Evolutionary conservation across 2,888 invertebrate species (phyloP).

Genomic region (Hydraecia micacea): DNA sequence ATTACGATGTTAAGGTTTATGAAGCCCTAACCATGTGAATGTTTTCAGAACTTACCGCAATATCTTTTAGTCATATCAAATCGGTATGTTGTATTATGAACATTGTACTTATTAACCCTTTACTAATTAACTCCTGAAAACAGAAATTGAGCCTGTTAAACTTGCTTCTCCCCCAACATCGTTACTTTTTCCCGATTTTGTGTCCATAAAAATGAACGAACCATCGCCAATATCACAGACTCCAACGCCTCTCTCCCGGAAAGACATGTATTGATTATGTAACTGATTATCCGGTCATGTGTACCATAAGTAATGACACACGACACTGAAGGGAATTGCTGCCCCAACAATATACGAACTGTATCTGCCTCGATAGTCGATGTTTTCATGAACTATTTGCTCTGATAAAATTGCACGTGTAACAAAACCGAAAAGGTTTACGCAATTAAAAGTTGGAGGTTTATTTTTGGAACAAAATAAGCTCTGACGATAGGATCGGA

Average conservation of each 20-base stretch:
- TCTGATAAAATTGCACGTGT: slow-evolving; percentile 29
- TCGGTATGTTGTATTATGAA: not conserved
- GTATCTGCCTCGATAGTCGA: slow-evolving; percentile 12
- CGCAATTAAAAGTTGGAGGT: not conserved
- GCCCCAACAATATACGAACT: slow-evolving; percentile 31
- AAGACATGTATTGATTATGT: slow-evolving; percentile 58
- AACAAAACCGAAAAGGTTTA: slow-evolving; percentile 3
- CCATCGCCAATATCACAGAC: slow-evolving; percentile 38
- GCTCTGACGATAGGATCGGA: not conserved
- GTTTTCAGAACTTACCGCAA: not conserved
- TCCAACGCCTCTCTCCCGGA: slow-evolving; percentile 56
- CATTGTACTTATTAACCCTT: not conserved
- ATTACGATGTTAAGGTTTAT: not conserved
- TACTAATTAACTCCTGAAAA: not conserved
- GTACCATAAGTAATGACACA: slow-evolving; percentile 58
- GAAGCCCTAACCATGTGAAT: not conserved
- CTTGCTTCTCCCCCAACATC: not conserved
- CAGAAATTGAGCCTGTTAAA: not conserved
- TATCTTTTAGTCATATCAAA: not conserved
- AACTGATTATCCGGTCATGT: slow-evolving; percentile 58
- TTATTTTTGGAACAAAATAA: slow-evolving; percentile 17
- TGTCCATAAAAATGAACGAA: slow-evolving; percentile 52
- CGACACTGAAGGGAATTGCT: slow-evolving; percentile 59
- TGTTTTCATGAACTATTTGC: slow-evolving; percentile 35
- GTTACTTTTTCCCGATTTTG: slow-evolving; percentile 4